phyloP scores from a whole-genome alignment of 53 echinoderm and acorn worm species.

The Pentamera pediparva region DNA sequence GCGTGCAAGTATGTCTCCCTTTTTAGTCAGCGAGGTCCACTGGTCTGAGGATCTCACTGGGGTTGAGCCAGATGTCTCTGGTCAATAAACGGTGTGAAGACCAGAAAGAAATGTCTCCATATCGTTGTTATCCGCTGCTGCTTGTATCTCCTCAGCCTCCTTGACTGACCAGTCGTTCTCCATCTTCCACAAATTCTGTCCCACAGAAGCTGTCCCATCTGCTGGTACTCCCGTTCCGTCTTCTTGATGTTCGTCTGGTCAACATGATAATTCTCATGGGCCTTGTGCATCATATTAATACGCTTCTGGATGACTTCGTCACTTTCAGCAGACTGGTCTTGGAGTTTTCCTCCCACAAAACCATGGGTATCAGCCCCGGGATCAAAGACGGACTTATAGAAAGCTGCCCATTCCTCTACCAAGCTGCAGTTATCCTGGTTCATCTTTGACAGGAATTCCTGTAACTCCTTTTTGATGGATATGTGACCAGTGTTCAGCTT shows the following conservation, averaged over 20 bases:
- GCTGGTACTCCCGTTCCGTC: not conserved
- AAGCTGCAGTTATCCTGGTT: not conserved
- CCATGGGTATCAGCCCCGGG: not conserved
- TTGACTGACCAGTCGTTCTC: conserved; percentile 8
- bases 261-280: not conserved
- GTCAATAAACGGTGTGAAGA: not conserved
- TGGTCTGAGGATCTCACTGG: not conserved
- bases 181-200: not conserved
- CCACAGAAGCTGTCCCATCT: not conserved
- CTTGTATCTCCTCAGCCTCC: conserved; percentile 12
- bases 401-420: too few relatives aligned
- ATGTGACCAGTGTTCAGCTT: not conserved
- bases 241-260: too few relatives aligned
- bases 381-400: too few relatives aligned
- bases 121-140: conserved; percentile 17
- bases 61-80: not conserved
- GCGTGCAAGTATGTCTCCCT: conserved; percentile 17
- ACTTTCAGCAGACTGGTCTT: not conserved
- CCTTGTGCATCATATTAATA: not conserved
- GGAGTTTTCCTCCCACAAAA: not conserved
- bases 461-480: too few relatives aligned
- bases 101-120: not conserved
- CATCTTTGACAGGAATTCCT: too few relatives aligned
- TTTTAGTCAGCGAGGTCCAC: not conserved
- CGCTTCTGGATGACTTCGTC: not conserved